A percentile compares a stretch with the other conserved stretches of the same genome.
These are phyloP conservation scores for Gephyroberyx darwinii DNA, from an alignment of 2,797 vertebrate species.

Conservation along the genomic window DNA sequence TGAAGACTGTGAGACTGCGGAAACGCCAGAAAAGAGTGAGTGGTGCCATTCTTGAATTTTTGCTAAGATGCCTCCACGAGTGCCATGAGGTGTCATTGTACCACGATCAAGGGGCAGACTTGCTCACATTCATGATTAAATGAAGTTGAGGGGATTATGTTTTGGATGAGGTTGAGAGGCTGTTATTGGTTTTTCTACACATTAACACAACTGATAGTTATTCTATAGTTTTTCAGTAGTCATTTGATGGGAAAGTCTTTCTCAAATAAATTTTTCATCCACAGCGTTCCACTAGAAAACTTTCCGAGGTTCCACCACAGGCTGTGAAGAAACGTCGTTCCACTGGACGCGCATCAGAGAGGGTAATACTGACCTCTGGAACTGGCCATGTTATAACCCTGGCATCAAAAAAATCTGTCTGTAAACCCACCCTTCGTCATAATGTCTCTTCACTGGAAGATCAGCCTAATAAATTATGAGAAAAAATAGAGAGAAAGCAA, in stretches of 20 bases:
- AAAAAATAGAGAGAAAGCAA: neutral
- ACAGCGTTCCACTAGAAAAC: conserved; percentile 90
- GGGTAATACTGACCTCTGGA: conserved; percentile 79
- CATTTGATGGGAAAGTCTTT: neutral
- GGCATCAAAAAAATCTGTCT: neutral
- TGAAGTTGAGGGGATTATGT: neutral
- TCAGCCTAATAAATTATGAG: neutral
- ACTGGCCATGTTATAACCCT: conserved; percentile 23
- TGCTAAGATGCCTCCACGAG: neutral
- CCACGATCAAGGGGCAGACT: neutral
- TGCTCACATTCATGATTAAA: neutral
- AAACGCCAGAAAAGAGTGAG: conserved; percentile 92
- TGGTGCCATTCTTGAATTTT: conserved; percentile 16
- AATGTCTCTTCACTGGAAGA: too few relatives aligned
- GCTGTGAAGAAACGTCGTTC: conserved; percentile 88
- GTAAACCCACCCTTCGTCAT: neutral
- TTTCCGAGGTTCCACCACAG: conserved; percentile 83
- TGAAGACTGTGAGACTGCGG: conserved; percentile 87
- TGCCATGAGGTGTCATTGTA: too few relatives aligned
- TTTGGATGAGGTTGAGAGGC: neutral
- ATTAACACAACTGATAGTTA: conserved; percentile 2
- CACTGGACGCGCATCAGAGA: conserved; percentile 81
- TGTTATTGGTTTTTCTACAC: neutral
- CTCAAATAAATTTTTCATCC: conserved; percentile 35
- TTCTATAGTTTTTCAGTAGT: neutral